Conservation (phyloP, 2,113 vertebrate species). For the Corydoras sp. region DNA sequence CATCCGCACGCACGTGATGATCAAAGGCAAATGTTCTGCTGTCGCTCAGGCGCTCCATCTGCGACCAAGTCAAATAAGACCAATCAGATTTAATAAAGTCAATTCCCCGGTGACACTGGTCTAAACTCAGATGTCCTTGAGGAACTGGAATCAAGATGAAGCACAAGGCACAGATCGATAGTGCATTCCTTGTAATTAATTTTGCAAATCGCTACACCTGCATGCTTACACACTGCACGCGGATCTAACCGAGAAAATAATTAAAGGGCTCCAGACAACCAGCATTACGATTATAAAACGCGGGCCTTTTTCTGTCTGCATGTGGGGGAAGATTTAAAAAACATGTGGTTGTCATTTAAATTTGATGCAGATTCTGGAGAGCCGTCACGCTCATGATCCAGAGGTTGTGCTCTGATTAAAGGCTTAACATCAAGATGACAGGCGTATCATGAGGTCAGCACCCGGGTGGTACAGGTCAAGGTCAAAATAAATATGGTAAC, state of each 20-base stretch:
- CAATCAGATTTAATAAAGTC: conserved; percentile 1
- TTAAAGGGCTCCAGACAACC: too few relatives aligned
- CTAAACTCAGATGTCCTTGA: not conserved
- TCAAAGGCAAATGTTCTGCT: not conserved
- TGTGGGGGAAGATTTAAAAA: conserved; percentile 6
- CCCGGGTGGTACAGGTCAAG: not conserved
- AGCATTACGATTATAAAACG: too few relatives aligned
- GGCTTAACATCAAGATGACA: conserved; percentile 23
- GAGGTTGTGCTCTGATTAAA: conserved; percentile 7
- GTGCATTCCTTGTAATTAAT: not conserved
- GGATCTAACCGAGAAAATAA: too few relatives aligned
- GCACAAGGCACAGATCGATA: not conserved
- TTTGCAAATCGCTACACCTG: too few relatives aligned
- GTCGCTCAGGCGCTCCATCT: not conserved
- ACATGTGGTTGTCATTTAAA: conserved; percentile 29
- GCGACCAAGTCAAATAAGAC: not conserved
- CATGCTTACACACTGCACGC: too few relatives aligned
- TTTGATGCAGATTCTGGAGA: conserved; percentile 28
- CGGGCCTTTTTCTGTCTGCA: not conserved
- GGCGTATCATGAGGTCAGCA: conserved; percentile 9
- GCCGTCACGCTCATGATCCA: conserved; percentile 10
- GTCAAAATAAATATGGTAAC: too few relatives aligned
- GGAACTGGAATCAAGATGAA: not conserved
- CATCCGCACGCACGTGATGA: too few relatives aligned
- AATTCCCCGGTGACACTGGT: not conserved